Evolutionary conservation across 1,140 invertebrate species (phyloP), one percentile per base, ranked within the genome.

Genomic region (Globodera ellingtonae): DNA sequence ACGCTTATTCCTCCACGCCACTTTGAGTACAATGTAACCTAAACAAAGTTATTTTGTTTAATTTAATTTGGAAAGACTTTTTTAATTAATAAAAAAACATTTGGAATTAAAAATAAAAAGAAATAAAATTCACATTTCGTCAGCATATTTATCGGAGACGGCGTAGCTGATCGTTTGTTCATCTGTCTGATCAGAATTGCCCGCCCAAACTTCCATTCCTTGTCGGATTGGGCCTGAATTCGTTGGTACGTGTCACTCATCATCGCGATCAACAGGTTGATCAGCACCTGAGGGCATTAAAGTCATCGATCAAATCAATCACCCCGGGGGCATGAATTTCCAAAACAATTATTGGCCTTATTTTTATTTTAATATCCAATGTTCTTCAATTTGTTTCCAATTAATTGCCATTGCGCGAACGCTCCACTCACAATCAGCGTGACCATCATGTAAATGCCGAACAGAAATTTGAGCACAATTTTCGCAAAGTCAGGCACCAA

Each of bases 161-260:
- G 97, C 4, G 97, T 97, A 5, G 95, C 95, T 62, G 95, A 95
- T 8, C 96, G 98, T 65, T 97, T 93, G 91, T 98, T 96, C 96
- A 99, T 99, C 89, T 97, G 97, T 83, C 96, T 92, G 88, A 99
- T 98, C 84, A 99, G 92, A 91, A 99, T 99, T 67, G 97, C 98
- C 85, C 98, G 91, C 50, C 97, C 97, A 89, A 97, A 99, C 90
- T 99, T 99, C 97, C 97, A 99, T 91, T 99, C 97, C 85, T 97
- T 98, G 90, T 99, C 97, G n/a, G 97, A 98, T 92, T 99, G 96
- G 67, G 96, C 94, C 92, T 95, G 94, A 89, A 98, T 98, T 84
- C 96, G 92, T 91, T 98, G 96, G 90, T 98, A 98, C 85, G 97
- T 98, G 92, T 98, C 96, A 89, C 95, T 96, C 96, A 98, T 98